Evolutionary conservation across 2,113 vertebrate genomes (phyloP), one percentile per base, ranked within the genome.

Genomic region (Melospiza georgiana): DNA sequence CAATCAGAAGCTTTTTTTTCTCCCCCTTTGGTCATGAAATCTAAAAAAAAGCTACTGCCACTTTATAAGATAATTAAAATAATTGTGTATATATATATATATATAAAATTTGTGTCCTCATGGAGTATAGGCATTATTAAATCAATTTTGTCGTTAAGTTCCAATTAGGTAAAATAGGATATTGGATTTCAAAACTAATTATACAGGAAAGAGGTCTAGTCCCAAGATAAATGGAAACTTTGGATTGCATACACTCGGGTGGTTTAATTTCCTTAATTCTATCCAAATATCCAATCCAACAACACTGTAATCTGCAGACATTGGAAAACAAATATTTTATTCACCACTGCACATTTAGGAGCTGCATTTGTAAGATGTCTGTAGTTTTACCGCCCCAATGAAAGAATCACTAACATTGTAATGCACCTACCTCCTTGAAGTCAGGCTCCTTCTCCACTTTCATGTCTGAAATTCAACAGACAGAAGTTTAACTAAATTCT

Each of bases 101-200:
- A 31, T 52, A 24, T 44, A 78, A 14, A 3, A 62, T 57, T 73
- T 10, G 12, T 65, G 28, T 54, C 37, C 44, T 81, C 59, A 52
- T 33, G 43, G 39, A 18, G 5, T 44, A 78, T 6, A 86, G 61
- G 37, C 28, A 81, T 41, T 75, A 84, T 59, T 81, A 81, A 89
- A 94, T 87, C 68, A 84, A 87, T 94, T 86, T 78, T 63, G 7
- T 74, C 84, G 73, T 89, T 72, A 62, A 82, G 43, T 86, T 83
- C 72, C 19, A 65, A 43, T 68, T 68, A 81, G 4, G 30, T 62
- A 81, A 84, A 95, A 59, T 23, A 73, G 44, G 15, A 66, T 78
- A 96, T 58, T 87, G 58, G 51, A 92, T 95, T 96, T 93, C 76
- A 65, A 81, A 90, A 88, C 22, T 84, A 93, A 95, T 93, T 92